Evolutionary conservation across 2,113 vertebrate genomes (phyloP), one percentile per base, ranked within the genome.

Genomic region (Noctilio leporinus): DNA sequence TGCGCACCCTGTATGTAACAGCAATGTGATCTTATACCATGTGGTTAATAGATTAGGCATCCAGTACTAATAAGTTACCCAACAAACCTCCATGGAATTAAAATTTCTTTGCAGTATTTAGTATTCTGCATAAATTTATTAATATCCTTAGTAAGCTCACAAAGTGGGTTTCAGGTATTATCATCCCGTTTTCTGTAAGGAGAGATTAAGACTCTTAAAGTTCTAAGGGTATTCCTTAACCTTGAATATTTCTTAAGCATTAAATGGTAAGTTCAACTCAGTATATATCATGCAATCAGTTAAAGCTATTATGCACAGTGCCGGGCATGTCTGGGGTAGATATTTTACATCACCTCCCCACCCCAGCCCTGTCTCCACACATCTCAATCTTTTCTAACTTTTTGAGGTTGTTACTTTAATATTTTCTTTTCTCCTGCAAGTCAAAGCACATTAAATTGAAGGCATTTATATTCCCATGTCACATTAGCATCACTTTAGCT

Each of bases 391-490:
- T 92, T 38, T 77, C 70, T 67, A 78, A 70, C n/a, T 91, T 82
- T 53, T 35, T 91, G n/a, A 89, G 45, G 5, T 64, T 70, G 83
- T 78, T 57, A 86, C 73, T 91, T 93, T 69, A 59, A 75, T 94
- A 53, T 38, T 89, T 94, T 57, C 70, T 87, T 92, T 75, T 94
- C 33, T 38, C 28, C 40, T 65, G 59, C 88, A 94, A 81, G 40
- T 28, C 22, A 47, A 6, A 87, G 16, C 69, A 76, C 43, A 35
- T 89, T 84, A 73, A 73, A 93, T 96, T 88, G 92, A 95, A 93
- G 80, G 40, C 95, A 86, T 97, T 95, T 94, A n/a, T 84, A 76
- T 97, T 94, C 91, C 70, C 83, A 8, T 82, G 86, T 95, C 96
- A 90, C 43, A 97, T 95, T 96, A 88, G 26, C 4, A 85, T 95